Evolutionary conservation across 2,113 vertebrate genomes (phyloP).

Genomic region (Bufo bufo): DNA sequence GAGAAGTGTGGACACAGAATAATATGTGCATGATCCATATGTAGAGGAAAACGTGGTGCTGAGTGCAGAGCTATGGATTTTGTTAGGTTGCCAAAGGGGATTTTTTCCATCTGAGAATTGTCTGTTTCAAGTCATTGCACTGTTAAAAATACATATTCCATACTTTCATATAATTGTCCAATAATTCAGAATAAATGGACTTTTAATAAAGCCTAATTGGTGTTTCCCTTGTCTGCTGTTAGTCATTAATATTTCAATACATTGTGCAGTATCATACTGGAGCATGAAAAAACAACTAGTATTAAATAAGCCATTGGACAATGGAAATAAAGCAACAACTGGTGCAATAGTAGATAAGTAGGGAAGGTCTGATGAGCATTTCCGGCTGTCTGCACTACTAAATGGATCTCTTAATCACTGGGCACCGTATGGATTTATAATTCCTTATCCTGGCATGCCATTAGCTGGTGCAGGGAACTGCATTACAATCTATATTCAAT

Average conservation of each 20-base stretch:
- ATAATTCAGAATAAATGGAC: too few relatives aligned
- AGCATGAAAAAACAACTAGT: background rate
- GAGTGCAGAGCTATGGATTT: too few relatives aligned
- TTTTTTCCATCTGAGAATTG: too few relatives aligned
- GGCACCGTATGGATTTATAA: slow-evolving; percentile 26
- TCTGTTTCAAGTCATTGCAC: too few relatives aligned
- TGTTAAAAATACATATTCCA: too few relatives aligned
- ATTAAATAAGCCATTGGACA: background rate
- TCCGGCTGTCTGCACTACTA: background rate
- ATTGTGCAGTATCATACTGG: background rate
- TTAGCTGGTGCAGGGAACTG: background rate
- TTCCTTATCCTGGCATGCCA: slow-evolving; percentile 10
- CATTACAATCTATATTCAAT: slow-evolving; percentile 13
- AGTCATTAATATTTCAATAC: background rate
- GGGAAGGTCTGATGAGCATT: background rate
- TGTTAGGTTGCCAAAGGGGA: too few relatives aligned
- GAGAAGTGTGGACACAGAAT: too few relatives aligned
- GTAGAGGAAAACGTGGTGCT: too few relatives aligned
- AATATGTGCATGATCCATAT: too few relatives aligned
- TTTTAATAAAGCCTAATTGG: too few relatives aligned
- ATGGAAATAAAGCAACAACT: background rate
- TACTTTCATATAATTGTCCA: too few relatives aligned
- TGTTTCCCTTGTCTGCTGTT: background rate
- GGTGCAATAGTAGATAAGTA: background rate
- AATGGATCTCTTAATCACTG: background rate